Percentiles rank a stretch among this genome's conserved stretches.
Conservation (phyloP, 1,140 invertebrate genomes). For the Drosophila parabipectinata region DNA sequence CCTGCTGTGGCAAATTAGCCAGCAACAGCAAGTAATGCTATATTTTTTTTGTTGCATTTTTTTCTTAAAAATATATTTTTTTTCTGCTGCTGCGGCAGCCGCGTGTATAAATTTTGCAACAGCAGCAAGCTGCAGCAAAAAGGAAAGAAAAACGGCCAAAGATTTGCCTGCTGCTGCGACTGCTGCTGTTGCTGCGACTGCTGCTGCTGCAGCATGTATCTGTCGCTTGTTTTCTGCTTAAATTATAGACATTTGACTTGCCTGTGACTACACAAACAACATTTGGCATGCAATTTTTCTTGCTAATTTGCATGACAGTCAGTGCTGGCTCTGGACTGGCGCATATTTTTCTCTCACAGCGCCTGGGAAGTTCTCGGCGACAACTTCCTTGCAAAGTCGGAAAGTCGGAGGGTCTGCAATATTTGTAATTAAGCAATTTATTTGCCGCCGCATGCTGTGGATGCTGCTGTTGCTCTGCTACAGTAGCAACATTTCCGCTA, state of each 20-base stretch:
- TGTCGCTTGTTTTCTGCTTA: conserved; percentile 80
- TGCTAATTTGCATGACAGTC: conserved; percentile 76
- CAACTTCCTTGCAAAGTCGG: conserved; percentile 57
- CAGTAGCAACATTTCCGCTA: conserved; percentile 72
- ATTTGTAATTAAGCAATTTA: conserved; percentile 82
- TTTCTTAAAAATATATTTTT: conserved; percentile 13
- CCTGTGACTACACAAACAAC: conserved; percentile 64
- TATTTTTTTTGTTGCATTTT: conserved; percentile 46
- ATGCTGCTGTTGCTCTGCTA: conserved; percentile 23
- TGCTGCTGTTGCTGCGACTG: conserved; percentile 11
- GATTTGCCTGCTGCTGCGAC: conserved; percentile 57
- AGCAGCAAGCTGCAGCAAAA: conserved; percentile 41
- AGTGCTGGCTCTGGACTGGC: conserved; percentile 24
- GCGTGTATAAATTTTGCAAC: conserved; percentile 76
- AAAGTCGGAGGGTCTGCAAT: conserved; percentile 46
- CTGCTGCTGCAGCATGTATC: conserved; percentile 67
- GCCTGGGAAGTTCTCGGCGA: conserved; percentile 49
- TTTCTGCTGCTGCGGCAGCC: conserved; percentile 45
- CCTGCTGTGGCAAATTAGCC: conserved; percentile 76
- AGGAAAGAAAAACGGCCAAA: conserved; percentile 57
- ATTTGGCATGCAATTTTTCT: conserved; percentile 81
- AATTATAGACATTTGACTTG: conserved; percentile 81
- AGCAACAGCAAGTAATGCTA: conserved; percentile 53
- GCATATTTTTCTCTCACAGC: conserved; percentile 48
- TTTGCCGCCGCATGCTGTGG: conserved; percentile 43